These are phyloP conservation scores for Lepisosteus osseus DNA, from an alignment of 2,113 vertebrate species.

Conservation along the genomic window DNA sequence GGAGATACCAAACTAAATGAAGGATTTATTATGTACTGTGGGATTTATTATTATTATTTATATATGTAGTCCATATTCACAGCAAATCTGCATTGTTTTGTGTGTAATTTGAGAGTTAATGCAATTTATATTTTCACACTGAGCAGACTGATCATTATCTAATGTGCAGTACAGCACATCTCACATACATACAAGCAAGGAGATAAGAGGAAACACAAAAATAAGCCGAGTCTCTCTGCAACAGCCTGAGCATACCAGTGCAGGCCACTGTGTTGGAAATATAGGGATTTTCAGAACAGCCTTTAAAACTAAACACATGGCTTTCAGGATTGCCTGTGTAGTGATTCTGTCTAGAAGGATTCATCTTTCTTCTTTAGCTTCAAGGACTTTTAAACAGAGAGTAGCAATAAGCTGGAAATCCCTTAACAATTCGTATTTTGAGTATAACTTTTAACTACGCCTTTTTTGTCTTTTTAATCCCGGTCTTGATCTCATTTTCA, in stretches of 20 bases:
- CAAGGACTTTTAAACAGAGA: slow-evolving; percentile 54
- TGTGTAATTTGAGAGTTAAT: slow-evolving; percentile 72
- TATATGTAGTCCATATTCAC: slow-evolving; percentile 59
- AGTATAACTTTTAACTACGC: slow-evolving; percentile 23
- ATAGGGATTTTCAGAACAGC: neutral
- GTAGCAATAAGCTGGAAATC: slow-evolving; percentile 43
- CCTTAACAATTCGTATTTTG: slow-evolving; percentile 32
- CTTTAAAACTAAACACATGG: slow-evolving; percentile 41
- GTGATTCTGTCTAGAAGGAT: slow-evolving; percentile 44
- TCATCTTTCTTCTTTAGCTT: slow-evolving; percentile 51
- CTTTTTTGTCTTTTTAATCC: neutral
- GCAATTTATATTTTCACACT: slow-evolving; percentile 74
- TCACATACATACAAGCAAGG: slow-evolving; percentile 53
- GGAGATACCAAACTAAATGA: slow-evolving; percentile 67
- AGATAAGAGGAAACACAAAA: slow-evolving; percentile 50
- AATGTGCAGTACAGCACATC: slow-evolving; percentile 62
- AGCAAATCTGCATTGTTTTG: slow-evolving; percentile 57
- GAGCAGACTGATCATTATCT: slow-evolving; percentile 75
- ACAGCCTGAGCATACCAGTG: slow-evolving; percentile 11
- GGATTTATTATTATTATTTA: slow-evolving; percentile 31
- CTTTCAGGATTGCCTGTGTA: slow-evolving; percentile 52
- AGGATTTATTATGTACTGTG: neutral
- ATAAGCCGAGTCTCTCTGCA: slow-evolving; percentile 53
- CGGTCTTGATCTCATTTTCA: slow-evolving; percentile 7
- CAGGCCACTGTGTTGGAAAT: too few species aligned